Percentiles rank a stretch among this genome's conserved stretches.
phyloP scores from a whole-genome alignment of 2,113 vertebrate genomes.

The Chitala chitala region DNA sequence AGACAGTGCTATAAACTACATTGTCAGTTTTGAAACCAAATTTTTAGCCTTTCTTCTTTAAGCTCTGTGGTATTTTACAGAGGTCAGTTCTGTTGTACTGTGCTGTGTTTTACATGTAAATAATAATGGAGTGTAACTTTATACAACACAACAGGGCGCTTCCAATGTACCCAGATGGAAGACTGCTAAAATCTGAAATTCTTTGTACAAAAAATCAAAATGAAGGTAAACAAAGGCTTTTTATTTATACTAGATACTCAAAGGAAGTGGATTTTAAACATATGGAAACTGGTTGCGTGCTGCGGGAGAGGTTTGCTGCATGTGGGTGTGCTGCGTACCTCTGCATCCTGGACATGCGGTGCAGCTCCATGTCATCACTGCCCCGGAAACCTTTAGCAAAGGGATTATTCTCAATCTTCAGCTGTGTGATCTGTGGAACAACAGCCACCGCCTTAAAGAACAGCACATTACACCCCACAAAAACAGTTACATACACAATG shows the following conservation, averaged over 20 bases:
- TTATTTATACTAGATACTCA: not conserved
- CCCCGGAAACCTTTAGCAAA: slow-evolving; percentile 76
- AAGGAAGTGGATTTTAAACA: not conserved
- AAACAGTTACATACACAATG: not conserved
- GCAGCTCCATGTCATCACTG: slow-evolving; percentile 72
- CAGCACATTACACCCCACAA: not conserved
- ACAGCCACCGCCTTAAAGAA: not conserved
- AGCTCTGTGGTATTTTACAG: too few relatives aligned
- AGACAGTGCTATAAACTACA: too few relatives aligned
- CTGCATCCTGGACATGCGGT: slow-evolving; percentile 74
- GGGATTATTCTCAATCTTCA: slow-evolving; percentile 76
- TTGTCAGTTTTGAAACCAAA: too few relatives aligned
- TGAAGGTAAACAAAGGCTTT: too few relatives aligned
- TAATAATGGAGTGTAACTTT: too few relatives aligned
- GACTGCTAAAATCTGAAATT: too few relatives aligned
- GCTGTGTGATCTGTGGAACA: slow-evolving; percentile 58
- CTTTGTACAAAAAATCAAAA: not conserved
- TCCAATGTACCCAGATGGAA: too few relatives aligned
- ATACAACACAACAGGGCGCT: too few relatives aligned
- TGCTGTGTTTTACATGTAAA: too few relatives aligned
- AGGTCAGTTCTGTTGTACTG: too few relatives aligned
- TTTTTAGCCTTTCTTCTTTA: too few relatives aligned
- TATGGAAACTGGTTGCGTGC: not conserved
- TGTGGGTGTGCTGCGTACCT: slow-evolving; percentile 52
- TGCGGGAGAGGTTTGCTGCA: not conserved